A percentile compares a stretch with the other conserved stretches of the same genome.
These are phyloP conservation scores for Strigamia crassipes DNA, from an alignment of 2,888 invertebrate species.

Conservation along the genomic window DNA sequence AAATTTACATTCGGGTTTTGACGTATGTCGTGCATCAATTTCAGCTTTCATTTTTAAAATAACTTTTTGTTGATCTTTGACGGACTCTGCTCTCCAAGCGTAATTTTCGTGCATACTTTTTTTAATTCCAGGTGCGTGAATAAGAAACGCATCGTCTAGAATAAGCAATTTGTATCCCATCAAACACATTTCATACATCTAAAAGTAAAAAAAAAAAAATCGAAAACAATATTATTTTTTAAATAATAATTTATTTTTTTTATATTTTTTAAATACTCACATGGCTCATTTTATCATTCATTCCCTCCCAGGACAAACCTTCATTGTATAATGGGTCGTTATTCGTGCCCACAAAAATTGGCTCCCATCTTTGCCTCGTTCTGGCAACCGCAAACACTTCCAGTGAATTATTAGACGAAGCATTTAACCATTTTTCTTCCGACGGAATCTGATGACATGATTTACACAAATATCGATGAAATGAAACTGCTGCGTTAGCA, in stretches of 20 bases:
- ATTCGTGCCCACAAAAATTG: conserved; percentile 89
- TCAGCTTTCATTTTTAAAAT: background rate
- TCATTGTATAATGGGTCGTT: conserved; percentile 84
- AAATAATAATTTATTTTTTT: background rate
- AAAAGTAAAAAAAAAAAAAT: conserved; percentile 55
- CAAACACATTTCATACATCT: conserved; percentile 90
- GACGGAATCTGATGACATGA: conserved; percentile 78
- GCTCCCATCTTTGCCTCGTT: conserved; percentile 86
- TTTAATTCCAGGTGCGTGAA: conserved; percentile 91
- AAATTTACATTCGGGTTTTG: background rate
- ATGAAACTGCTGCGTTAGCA: conserved; percentile 67
- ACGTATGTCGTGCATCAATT: background rate
- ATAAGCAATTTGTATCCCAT: conserved; percentile 91
- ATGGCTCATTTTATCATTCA: conserved; percentile 95
- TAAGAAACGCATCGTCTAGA: conserved; percentile 88
- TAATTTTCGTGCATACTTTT: conserved; percentile 62
- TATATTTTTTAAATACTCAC: conserved; percentile 66
- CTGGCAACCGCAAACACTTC: conserved; percentile 60
- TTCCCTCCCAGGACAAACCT: conserved; percentile 90
- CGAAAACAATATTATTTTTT: background rate
- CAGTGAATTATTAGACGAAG: conserved; percentile 58
- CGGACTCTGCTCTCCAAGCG: background rate
- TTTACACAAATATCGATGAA: conserved; percentile 70
- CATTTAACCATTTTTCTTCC: conserved; percentile 69
- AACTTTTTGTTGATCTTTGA: background rate